Conservation (phyloP, 1,140 invertebrate genomes). For the Halictus rubicundus region DNA sequence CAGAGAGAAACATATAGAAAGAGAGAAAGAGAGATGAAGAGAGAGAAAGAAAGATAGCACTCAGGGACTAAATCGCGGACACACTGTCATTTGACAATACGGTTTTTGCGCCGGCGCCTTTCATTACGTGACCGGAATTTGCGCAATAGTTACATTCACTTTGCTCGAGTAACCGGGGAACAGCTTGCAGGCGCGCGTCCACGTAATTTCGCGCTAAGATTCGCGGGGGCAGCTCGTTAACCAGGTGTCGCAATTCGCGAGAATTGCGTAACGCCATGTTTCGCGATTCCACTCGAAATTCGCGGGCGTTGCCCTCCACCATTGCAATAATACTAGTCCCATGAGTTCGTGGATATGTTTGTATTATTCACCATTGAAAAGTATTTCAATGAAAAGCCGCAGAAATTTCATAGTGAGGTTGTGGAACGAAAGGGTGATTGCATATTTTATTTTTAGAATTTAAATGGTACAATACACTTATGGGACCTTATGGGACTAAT, state of each 20-base stretch:
- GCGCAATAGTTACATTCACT: conserved; percentile 45
- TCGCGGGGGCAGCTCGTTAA: background rate
- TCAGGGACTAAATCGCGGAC: background rate
- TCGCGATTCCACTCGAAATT: background rate
- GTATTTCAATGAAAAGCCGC: too few relatives aligned
- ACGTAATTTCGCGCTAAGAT: conserved; percentile 21
- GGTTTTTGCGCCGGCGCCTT: background rate
- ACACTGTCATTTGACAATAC: background rate
- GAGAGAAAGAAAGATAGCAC: too few relatives aligned
- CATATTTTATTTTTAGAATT: too few relatives aligned
- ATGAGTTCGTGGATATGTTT: too few relatives aligned
- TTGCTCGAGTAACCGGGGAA: conserved; percentile 4
- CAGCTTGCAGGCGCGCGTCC: background rate
- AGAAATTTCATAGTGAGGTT: too few relatives aligned
- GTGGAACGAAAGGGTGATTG: too few relatives aligned
- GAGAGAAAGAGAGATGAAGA: too few relatives aligned
- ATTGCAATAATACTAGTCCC: too few relatives aligned
- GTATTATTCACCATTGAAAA: too few relatives aligned
- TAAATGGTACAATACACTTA: too few relatives aligned
- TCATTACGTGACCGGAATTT: conserved; percentile 34
- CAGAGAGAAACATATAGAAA: too few relatives aligned
- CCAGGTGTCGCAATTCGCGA: conserved; percentile 12
- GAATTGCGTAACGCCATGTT: background rate
- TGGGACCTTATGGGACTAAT: too few relatives aligned
- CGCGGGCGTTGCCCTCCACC: background rate